Evolutionary conservation across 92 coral and sea anemone species (phyloP).

Genomic region (Diadumene lineata): DNA sequence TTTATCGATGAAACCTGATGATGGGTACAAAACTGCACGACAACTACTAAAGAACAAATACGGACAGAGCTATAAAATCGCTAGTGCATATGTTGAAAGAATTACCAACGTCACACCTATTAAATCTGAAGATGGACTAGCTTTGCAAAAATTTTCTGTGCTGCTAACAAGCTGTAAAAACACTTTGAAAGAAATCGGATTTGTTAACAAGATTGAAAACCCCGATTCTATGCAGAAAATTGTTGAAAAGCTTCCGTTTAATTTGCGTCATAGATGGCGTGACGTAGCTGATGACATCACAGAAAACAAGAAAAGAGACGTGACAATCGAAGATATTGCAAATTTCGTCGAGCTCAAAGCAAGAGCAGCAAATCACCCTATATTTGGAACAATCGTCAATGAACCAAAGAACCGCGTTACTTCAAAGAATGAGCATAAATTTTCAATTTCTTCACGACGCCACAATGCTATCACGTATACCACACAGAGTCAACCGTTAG

Average conservation of each 20-base stretch:
- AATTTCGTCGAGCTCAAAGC: slow-evolving; percentile 37
- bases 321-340: slow-evolving; percentile 33
- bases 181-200: slow-evolving; percentile 45
- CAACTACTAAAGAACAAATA: slow-evolving; percentile 25
- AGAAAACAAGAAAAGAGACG: slow-evolving; percentile 27
- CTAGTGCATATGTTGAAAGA: slow-evolving; percentile 27
- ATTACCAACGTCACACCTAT: slow-evolving; percentile 9
- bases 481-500: background rate
- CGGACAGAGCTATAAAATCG: slow-evolving; percentile 17
- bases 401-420: background rate
- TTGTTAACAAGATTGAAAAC: slow-evolving; percentile 40
- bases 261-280: slow-evolving; percentile 48
- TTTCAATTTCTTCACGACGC: background rate
- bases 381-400: slow-evolving; percentile 28
- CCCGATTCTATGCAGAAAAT: slow-evolving; percentile 43
- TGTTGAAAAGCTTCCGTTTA: slow-evolving; percentile 36
- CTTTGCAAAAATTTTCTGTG: slow-evolving; percentile 29
- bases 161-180: slow-evolving; percentile 48
- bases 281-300: slow-evolving; percentile 46
- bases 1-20: slow-evolving; percentile 11
- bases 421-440: background rate
- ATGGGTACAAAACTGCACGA: slow-evolving; percentile 25
- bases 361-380: slow-evolving; percentile 37
- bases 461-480: background rate
- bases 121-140: slow-evolving; percentile 31